phyloP scores from a whole-genome alignment of 2,113 vertebrate species.

The Tetrax tetrax region DNA sequence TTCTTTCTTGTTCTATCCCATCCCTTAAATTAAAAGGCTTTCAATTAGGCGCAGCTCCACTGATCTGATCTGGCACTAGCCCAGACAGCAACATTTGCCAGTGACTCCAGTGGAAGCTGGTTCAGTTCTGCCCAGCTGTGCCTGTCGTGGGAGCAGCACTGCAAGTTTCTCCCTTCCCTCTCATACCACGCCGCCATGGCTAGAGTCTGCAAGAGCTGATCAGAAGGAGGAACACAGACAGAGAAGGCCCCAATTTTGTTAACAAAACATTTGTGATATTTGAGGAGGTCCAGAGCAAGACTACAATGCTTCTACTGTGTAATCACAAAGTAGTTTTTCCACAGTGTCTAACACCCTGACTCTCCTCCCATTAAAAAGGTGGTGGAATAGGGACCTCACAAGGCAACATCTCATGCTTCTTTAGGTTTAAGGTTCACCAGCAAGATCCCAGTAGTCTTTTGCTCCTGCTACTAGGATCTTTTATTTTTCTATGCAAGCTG shows the following conservation, averaged over 20 bases:
- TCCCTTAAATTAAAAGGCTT: not conserved
- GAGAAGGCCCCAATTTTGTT: not conserved
- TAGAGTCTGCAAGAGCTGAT: not conserved
- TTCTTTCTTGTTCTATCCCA: conserved; percentile 19
- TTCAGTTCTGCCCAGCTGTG: not conserved
- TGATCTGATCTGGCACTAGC: conserved; percentile 25
- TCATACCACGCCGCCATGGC: not conserved
- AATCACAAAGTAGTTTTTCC: not conserved
- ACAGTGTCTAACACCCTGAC: not conserved
- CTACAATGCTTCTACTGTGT: not conserved
- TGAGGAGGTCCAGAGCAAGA: not conserved
- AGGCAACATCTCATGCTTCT: not conserved
- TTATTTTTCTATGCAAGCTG: not conserved
- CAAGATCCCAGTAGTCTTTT: not conserved
- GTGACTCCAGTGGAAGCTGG: not conserved
- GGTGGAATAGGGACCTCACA: not conserved
- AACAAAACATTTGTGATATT: not conserved
- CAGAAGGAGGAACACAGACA: not conserved
- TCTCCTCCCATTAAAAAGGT: not conserved
- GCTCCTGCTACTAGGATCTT: not conserved
- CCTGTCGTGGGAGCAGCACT: not conserved
- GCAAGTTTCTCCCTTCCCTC: not conserved
- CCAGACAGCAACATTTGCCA: not conserved
- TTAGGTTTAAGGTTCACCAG: not conserved
- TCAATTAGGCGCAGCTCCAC: not conserved